Percentiles rank a stretch among this genome's conserved stretches.
Evolutionary conservation across 2,888 invertebrate genomes (phyloP).

Genomic region (Pandemis cinnamomeana): DNA sequence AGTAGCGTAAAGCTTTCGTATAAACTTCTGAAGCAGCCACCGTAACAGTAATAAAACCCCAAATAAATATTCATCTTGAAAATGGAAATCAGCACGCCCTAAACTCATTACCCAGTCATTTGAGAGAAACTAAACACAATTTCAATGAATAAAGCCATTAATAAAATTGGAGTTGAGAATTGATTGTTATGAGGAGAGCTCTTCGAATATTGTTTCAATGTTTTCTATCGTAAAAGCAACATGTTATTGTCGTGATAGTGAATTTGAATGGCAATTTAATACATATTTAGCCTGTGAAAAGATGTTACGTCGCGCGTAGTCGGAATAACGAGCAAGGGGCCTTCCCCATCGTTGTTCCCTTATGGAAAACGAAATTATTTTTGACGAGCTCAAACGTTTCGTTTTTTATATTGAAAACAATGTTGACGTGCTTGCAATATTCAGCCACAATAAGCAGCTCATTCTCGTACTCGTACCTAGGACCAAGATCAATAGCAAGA

Average conservation of each 20-base stretch:
- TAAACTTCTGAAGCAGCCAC: constrained; percentile 30
- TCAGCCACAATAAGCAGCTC: not conserved
- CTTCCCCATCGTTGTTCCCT: constrained; percentile 61
- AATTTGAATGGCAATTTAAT: constrained; percentile 71
- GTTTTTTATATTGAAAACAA: constrained; percentile 59
- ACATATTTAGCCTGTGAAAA: constrained; percentile 69
- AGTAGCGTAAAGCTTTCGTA: constrained; percentile 31
- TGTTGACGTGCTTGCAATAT: constrained; percentile 39
- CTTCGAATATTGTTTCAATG: constrained; percentile 10
- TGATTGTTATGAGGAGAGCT: constrained; percentile 4
- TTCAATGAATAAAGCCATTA: constrained; percentile 41
- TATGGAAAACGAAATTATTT: constrained; percentile 70
- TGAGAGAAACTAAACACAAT: constrained; percentile 44
- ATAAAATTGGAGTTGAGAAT: constrained; percentile 29
- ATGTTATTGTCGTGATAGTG: constrained; percentile 59
- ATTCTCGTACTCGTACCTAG: not conserved
- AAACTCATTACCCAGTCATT: constrained; percentile 45
- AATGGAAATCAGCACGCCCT: constrained; percentile 45
- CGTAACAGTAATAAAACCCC: constrained; percentile 40
- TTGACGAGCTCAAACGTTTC: constrained; percentile 65
- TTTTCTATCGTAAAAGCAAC: constrained; percentile 44
- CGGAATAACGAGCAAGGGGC: constrained; percentile 71
- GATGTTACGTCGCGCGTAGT: constrained; percentile 64
- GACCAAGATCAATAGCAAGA: no score
- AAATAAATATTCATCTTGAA: constrained; percentile 44